Percentiles rank a stretch among this genome's conserved stretches.
phyloP scores from a whole-genome alignment of 2,888 invertebrate genomes.

The Clunio marinus region DNA sequence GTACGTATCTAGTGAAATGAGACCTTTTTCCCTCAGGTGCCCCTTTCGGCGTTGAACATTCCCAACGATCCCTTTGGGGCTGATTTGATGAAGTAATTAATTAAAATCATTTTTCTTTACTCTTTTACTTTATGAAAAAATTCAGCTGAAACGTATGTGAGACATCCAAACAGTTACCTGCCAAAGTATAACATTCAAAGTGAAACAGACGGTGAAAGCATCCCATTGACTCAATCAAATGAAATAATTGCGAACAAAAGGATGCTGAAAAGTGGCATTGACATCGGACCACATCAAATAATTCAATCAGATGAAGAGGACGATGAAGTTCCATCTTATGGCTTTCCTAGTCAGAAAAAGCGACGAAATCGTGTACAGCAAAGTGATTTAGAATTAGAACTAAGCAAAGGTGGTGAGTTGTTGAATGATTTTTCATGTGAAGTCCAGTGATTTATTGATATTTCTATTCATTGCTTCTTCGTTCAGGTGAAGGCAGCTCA shows the following conservation, averaged over 20 bases:
- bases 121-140: background rate
- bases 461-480: background rate
- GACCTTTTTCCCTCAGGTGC: background rate
- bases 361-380: conserved; percentile 50
- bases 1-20: conserved; percentile 47
- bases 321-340: conserved; percentile 52
- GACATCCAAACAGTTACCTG: conserved; percentile 80
- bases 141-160: conserved; percentile 65
- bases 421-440: background rate
- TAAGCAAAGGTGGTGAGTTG: conserved; percentile 43
- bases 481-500: conserved; percentile 67
- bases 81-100: conserved; percentile 14
- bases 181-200: conserved; percentile 66
- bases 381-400: conserved; percentile 43
- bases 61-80: background rate
- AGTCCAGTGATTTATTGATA: background rate
- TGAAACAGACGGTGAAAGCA: conserved; percentile 59
- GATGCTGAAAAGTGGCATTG: conserved; percentile 42
- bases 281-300: conserved; percentile 43
- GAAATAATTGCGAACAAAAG: conserved; percentile 40
- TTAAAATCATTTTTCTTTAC: background rate
- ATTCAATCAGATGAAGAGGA: conserved; percentile 50
- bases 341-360: conserved; percentile 51
- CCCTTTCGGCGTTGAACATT: too few species aligned
- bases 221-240: conserved; percentile 41